Percentiles rank a stretch among this genome's conserved stretches.
phyloP scores from a whole-genome alignment of 2,113 vertebrate species.

The Trematomus loennbergii region DNA sequence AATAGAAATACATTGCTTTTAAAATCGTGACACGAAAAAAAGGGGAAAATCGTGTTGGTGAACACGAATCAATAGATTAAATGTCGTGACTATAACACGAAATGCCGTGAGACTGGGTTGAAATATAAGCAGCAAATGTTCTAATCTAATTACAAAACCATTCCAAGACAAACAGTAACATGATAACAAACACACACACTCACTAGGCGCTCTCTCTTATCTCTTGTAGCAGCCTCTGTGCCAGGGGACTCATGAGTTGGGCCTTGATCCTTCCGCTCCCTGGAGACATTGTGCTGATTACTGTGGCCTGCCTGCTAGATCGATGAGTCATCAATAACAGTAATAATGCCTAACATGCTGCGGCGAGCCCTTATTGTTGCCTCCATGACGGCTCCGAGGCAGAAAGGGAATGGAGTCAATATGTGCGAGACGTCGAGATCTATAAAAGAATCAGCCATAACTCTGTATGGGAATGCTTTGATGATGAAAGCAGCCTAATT shows the following conservation, averaged over 20 bases:
- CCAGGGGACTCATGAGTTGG: slow-evolving; percentile 51
- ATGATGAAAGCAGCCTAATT: slow-evolving; percentile 59
- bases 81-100: too few species aligned
- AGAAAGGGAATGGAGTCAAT: slow-evolving; percentile 54
- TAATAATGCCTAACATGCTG: slow-evolving; percentile 70
- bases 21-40: too few species aligned
- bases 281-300: slow-evolving; percentile 59
- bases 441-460: slow-evolving; percentile 28
- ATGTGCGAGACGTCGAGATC: slow-evolving; percentile 32
- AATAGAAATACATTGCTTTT: too few species aligned
- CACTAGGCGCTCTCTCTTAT: slow-evolving; percentile 26
- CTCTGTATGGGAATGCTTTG: slow-evolving; percentile 54
- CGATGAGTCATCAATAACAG: slow-evolving; percentile 73
- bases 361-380: slow-evolving; percentile 42
- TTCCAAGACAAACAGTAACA: slow-evolving; percentile 20
- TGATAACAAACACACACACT: background rate
- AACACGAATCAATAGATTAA: too few species aligned
- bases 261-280: slow-evolving; percentile 56
- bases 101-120: too few species aligned
- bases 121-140: background rate
- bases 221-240: slow-evolving; percentile 55
- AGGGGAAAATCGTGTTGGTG: too few species aligned
- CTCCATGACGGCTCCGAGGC: slow-evolving; percentile 35
- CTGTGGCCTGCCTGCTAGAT: slow-evolving; percentile 62
- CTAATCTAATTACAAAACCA: slow-evolving; percentile 36